Evolutionary conservation across 1,140 invertebrate genomes (phyloP).

Genomic region (Ceratina calcarata): DNA sequence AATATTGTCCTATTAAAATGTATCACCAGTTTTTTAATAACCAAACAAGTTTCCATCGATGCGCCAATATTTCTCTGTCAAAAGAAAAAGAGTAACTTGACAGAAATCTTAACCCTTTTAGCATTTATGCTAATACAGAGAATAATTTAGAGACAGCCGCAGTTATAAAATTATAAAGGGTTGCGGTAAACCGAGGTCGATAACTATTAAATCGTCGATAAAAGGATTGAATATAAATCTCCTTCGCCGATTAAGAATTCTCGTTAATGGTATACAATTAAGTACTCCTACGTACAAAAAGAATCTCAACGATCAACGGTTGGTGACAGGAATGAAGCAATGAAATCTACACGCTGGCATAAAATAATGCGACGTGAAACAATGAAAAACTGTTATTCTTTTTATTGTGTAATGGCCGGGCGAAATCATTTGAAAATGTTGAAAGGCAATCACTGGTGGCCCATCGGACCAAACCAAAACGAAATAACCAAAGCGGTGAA

Average conservation of each 20-base stretch:
- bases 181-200: constrained; percentile 11
- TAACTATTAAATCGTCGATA: constrained; percentile 5
- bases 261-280: constrained; percentile 27
- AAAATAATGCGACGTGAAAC: not conserved
- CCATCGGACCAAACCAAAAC: too few species aligned
- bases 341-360: not conserved
- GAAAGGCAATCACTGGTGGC: not conserved
- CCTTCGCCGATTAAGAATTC: constrained; percentile 8
- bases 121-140: constrained; percentile 25
- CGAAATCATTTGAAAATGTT: not conserved
- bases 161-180: constrained; percentile 5
- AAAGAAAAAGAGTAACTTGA: not conserved
- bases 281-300: not conserved
- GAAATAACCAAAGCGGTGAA: not conserved
- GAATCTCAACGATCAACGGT: not conserved
- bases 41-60: not conserved
- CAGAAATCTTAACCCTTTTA: not conserved
- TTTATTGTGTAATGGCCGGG: too few species aligned
- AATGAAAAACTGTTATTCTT: too few species aligned
- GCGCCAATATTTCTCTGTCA: not conserved
- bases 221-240: constrained; percentile 16
- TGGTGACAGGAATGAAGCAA: not conserved
- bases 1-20: not conserved
- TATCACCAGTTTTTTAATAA: not conserved
- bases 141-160: constrained; percentile 4